A percentile compares a stretch with the other conserved stretches of the same genome.
Conservation (phyloP, 2,888 invertebrate species). For the Endomychus coccineus region DNA sequence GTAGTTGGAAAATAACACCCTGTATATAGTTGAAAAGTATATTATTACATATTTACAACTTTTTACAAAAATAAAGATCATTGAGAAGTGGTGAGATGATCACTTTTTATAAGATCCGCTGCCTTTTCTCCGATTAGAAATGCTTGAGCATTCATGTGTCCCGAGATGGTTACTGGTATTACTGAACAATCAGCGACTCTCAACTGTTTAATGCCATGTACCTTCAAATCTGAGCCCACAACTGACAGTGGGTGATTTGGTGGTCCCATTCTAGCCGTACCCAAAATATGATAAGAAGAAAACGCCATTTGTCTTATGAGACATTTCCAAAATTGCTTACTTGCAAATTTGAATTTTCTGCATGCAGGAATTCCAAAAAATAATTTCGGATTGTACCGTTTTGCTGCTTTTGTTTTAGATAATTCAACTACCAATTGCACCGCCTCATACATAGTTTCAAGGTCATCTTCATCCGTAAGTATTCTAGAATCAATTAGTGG, state of each 20-base stretch:
- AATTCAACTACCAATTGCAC: conserved; percentile 42
- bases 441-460: conserved; percentile 47
- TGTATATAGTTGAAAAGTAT: too few relatives aligned
- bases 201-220: conserved; percentile 58
- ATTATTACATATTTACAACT: too few relatives aligned
- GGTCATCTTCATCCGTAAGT: conserved; percentile 55
- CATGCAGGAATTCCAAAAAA: conserved; percentile 46
- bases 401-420: conserved; percentile 41
- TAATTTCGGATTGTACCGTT: conserved; percentile 36
- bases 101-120: conserved; percentile 42
- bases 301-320: conserved; percentile 33
- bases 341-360: conserved; percentile 33
- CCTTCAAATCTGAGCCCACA: conserved; percentile 60
- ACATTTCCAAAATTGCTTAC: conserved; percentile 49
- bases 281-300: conserved; percentile 31
- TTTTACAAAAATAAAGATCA: too few relatives aligned
- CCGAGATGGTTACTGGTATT: conserved; percentile 62
- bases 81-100: too few relatives aligned
- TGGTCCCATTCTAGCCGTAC: conserved; percentile 57
- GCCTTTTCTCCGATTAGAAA: conserved; percentile 47
- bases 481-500: conserved; percentile 60
- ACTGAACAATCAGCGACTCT: conserved; percentile 73
- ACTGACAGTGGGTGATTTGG: conserved; percentile 51
- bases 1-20: too few relatives aligned
- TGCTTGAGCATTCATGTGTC: conserved; percentile 49